Conservation (phyloP, 2,797 vertebrate genomes). For the Mormyrops attenuatus region DNA sequence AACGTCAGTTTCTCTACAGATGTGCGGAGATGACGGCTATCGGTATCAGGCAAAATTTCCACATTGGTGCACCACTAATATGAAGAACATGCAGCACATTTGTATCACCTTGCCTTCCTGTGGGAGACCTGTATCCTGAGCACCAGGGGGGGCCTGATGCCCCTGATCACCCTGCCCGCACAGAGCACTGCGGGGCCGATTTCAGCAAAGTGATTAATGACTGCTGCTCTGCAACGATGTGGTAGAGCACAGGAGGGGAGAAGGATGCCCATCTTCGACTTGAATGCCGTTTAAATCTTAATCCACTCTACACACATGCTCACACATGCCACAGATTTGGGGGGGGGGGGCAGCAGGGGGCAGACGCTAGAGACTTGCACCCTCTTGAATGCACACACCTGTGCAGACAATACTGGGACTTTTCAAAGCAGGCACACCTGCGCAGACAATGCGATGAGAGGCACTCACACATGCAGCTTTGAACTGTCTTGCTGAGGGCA, state of each 20-base stretch:
- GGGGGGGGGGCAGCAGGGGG: not conserved
- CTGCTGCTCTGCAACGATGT: not conserved
- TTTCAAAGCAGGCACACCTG: constrained; percentile 29
- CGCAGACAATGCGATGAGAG: constrained; percentile 17
- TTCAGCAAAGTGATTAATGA: not conserved
- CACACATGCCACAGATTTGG: not conserved
- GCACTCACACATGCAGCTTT: not conserved
- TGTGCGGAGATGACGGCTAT: not conserved
- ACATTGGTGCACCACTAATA: not conserved
- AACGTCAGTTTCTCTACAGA: not conserved
- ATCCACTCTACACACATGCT: not conserved
- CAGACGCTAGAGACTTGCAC: not conserved
- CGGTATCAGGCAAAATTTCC: not conserved
- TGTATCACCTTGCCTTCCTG: not conserved
- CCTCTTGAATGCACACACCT: not conserved
- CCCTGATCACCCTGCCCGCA: not conserved
- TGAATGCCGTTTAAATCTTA: not conserved
- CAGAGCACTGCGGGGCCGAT: not conserved
- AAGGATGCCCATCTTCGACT: not conserved
- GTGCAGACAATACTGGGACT: not conserved
- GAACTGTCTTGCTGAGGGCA: constrained; percentile 24
- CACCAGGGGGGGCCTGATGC: not conserved
- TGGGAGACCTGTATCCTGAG: not conserved
- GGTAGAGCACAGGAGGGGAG: not conserved
- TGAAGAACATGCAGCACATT: not conserved